Conservation (phyloP, 2,113 vertebrate species). For the Pterocles orientalis region DNA sequence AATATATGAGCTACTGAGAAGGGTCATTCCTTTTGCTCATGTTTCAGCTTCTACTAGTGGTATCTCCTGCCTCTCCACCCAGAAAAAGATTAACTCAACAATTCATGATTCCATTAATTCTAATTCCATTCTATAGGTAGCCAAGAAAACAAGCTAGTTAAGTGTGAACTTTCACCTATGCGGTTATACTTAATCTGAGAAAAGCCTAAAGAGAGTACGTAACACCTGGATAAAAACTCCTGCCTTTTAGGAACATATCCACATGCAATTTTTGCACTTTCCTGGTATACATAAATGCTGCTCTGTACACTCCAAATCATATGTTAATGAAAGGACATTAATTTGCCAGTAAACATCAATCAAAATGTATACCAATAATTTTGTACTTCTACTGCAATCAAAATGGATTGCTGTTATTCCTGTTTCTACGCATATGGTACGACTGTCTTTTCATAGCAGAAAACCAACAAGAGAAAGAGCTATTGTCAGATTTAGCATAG, state of each 20-base stretch:
- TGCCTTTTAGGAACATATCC: neutral
- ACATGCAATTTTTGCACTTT: neutral
- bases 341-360: neutral
- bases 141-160: neutral
- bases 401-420: neutral
- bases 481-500: slow-evolving; percentile 42
- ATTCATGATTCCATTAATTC: neutral
- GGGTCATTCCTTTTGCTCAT: neutral
- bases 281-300: neutral
- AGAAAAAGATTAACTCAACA: neutral
- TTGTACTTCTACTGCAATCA: neutral
- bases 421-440: neutral
- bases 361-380: neutral
- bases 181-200: neutral
- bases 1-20: neutral
- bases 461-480: neutral
- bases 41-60: neutral
- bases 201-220: neutral
- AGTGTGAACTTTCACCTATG: neutral
- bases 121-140: neutral
- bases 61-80: neutral
- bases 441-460: neutral
- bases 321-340: neutral
- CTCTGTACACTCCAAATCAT: neutral
- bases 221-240: neutral